Evolutionary conservation across 2,797 vertebrate species (phyloP).

Genomic region (Pseudochromis fuscus): DNA sequence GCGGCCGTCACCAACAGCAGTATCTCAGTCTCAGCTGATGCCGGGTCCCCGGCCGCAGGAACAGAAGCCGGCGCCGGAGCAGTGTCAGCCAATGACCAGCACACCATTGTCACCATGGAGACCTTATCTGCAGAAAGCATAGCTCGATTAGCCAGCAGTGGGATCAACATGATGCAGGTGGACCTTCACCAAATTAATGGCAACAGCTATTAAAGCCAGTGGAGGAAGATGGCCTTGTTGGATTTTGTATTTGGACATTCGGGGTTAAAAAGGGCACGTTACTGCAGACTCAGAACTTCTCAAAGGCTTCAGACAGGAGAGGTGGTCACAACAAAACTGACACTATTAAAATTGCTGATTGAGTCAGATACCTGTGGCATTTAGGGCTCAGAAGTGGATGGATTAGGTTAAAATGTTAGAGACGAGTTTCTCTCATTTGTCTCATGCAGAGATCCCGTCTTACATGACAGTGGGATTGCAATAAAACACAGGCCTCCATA

Average conservation of each 20-base stretch:
- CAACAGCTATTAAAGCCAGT: constrained; percentile 89
- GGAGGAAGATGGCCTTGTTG: constrained; percentile 31
- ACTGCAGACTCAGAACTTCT: constrained; percentile 43
- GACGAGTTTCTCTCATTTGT: constrained; percentile 41
- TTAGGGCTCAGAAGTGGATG: constrained; percentile 44
- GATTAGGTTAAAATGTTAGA: constrained; percentile 48
- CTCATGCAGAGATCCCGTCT: constrained; percentile 37
- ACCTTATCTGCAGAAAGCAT: constrained; percentile 94
- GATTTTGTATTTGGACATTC: constrained; percentile 56
- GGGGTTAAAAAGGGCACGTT: constrained; percentile 69
- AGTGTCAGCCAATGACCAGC: constrained; percentile 79
- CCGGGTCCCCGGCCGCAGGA: constrained; percentile 83
- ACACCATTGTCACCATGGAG: constrained; percentile 94
- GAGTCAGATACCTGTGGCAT: constrained; percentile 54
- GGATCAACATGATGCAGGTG: constrained; percentile 97
- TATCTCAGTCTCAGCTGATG: constrained; percentile 70
- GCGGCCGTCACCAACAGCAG: constrained; percentile 26
- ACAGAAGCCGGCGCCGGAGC: constrained; percentile 81
- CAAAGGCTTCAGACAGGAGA: constrained; percentile 40
- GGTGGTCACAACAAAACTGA: constrained; percentile 51
- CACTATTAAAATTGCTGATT: constrained; percentile 45
- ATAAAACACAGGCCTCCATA: constrained; percentile 33
- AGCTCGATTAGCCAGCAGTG: constrained; percentile 90
- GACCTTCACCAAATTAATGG: constrained; percentile 94
- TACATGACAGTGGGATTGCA: constrained; percentile 37